These are phyloP conservation scores for Microcebus jonahi DNA, from an alignment of 2,113 vertebrate genomes.

Conservation along the genomic window DNA sequence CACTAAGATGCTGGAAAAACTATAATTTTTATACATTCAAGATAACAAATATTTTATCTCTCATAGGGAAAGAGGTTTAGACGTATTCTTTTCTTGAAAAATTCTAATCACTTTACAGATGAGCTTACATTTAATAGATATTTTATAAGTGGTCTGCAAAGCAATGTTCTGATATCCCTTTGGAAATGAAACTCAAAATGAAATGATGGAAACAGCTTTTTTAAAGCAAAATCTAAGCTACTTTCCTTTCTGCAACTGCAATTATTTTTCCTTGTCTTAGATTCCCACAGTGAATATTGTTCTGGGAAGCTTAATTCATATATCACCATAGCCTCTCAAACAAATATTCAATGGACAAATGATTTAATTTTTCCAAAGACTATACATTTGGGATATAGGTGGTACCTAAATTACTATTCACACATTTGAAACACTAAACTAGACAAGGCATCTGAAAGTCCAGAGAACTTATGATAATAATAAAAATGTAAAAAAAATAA, in stretches of 20 bases:
- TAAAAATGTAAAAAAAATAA: not conserved
- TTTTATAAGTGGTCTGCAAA: not conserved
- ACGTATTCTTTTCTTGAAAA: not conserved
- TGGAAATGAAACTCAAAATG: conserved; percentile 17
- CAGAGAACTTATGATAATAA: not conserved
- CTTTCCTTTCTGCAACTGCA: conserved; percentile 1
- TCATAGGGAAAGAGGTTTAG: not conserved
- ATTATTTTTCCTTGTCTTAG: not conserved
- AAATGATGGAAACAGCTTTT: not conserved
- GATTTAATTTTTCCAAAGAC: not conserved
- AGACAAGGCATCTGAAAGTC: not conserved
- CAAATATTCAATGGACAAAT: not conserved
- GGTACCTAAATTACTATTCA: not conserved
- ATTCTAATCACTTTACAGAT: not conserved
- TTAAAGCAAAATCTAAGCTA: not conserved
- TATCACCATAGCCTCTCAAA: not conserved
- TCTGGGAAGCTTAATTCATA: not conserved
- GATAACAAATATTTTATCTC: not conserved
- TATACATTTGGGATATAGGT: not conserved
- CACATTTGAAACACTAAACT: not conserved
- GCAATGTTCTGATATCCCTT: not conserved
- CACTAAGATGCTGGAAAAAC: not conserved
- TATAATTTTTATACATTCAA: not conserved
- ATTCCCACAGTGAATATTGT: not conserved
- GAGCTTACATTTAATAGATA: not conserved